Percentiles rank a stretch among this genome's conserved stretches.
Evolutionary conservation across 1,140 invertebrate genomes (phyloP).

Genomic region (Eubasilissa regina): DNA sequence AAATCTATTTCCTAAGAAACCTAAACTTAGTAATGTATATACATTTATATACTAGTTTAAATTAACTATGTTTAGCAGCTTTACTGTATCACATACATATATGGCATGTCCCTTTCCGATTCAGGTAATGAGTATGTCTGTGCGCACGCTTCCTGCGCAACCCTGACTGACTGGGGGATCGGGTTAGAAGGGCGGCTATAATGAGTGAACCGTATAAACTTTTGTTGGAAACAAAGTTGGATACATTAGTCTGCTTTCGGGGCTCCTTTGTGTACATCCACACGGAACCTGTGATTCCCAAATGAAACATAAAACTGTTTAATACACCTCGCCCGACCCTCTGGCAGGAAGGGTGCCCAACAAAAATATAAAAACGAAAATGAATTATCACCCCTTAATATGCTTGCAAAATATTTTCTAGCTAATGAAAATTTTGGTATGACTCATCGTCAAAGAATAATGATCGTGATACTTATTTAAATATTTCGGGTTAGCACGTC

Average conservation of each 20-base stretch:
- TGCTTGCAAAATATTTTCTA: too few relatives aligned
- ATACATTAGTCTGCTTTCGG: conserved; percentile 23
- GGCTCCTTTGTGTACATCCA: conserved; percentile 5
- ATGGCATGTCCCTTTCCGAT: neutral
- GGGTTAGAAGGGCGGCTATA: conserved; percentile 1
- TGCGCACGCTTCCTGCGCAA: neutral
- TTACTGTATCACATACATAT: neutral
- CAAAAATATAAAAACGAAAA: neutral
- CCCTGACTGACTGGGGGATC: neutral
- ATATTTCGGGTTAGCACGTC: too few relatives aligned
- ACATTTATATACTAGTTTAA: too few relatives aligned
- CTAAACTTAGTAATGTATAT: too few relatives aligned
- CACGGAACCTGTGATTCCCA: conserved; percentile 8
- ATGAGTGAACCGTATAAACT: conserved; percentile 24
- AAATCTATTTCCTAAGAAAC: too few relatives aligned
- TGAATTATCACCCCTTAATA: too few relatives aligned
- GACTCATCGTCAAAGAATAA: too few relatives aligned
- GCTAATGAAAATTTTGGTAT: too few relatives aligned
- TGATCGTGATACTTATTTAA: too few relatives aligned
- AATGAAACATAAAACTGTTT: conserved; percentile 25
- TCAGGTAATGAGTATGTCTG: neutral
- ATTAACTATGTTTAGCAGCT: too few relatives aligned
- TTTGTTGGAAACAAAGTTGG: conserved; percentile 27
- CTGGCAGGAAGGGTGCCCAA: neutral
- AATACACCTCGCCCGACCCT: neutral